These are phyloP conservation scores for Coptodon bakossiorum DNA, from an alignment of 2,113 vertebrate species.

Conservation along the genomic window DNA sequence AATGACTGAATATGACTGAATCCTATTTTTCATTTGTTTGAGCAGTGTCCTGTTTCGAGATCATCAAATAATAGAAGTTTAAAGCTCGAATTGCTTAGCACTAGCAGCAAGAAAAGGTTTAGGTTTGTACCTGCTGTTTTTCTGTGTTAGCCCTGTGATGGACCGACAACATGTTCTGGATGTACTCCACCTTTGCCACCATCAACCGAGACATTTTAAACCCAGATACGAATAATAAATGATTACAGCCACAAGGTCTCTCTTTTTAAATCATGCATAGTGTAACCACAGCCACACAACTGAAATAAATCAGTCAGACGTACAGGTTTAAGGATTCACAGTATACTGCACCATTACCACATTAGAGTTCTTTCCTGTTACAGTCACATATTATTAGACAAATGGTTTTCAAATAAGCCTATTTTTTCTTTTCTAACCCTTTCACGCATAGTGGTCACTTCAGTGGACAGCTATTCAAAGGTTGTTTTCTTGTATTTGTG, in stretches of 20 bases:
- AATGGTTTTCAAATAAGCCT: background rate
- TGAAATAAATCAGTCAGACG: background rate
- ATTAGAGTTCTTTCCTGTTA: background rate
- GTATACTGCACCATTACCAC: background rate
- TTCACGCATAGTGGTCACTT: background rate
- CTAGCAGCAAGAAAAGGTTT: background rate
- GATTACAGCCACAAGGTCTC: background rate
- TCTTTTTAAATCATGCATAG: background rate
- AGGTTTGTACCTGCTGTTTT: background rate
- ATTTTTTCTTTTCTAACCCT: background rate
- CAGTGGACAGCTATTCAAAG: background rate
- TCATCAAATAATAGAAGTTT: background rate
- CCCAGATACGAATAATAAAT: background rate
- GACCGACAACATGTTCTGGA: background rate
- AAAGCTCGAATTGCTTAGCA: background rate
- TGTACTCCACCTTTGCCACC: background rate
- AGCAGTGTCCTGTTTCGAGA: background rate
- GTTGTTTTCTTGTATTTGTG: background rate
- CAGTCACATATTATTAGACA: background rate
- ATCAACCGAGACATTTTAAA: background rate
- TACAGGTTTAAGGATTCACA: background rate
- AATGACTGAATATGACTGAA: background rate
- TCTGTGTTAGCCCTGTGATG: background rate
- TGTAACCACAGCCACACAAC: fast-evolving
- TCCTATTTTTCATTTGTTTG: background rate